Conservation (phyloP, 2,888 invertebrate species). For the Caenorhabditis wallacei region DNA sequence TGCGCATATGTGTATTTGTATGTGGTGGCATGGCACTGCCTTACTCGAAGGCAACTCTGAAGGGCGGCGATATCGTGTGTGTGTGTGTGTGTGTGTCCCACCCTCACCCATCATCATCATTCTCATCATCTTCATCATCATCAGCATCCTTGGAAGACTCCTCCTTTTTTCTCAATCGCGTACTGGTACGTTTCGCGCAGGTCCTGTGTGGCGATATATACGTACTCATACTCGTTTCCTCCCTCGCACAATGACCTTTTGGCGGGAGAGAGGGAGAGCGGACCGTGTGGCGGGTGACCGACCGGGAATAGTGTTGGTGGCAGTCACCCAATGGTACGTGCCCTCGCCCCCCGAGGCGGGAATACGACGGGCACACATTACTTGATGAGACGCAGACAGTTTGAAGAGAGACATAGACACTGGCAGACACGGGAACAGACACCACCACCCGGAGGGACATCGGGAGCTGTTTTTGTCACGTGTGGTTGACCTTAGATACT, state of each 20-base stretch:
- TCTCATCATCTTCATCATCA: conserved; percentile 18
- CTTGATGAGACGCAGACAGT: conserved; percentile 37
- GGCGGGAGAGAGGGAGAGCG: conserved; percentile 19
- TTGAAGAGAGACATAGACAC: conserved; percentile 18
- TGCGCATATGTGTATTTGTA: conserved; percentile 32
- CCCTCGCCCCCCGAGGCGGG: conserved; percentile 41
- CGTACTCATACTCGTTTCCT: conserved; percentile 32
- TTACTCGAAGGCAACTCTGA: conserved; percentile 38
- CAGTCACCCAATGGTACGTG: conserved; percentile 56
- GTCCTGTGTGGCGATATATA: conserved; percentile 23
- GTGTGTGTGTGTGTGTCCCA: too few species aligned
- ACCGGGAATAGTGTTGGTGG: conserved; percentile 47
- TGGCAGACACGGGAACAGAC: conserved; percentile 43
- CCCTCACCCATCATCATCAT: conserved; percentile 39
- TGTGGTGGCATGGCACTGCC: conserved; percentile 51
- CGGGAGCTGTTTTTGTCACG: conserved; percentile 33
- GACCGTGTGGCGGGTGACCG: conserved; percentile 33
- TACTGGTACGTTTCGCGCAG: conserved; percentile 50
- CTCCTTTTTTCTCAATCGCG: conserved; percentile 35
- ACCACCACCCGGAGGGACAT: conserved; percentile 29
- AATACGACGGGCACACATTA: conserved; percentile 9
- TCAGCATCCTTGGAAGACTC: conserved; percentile 12
- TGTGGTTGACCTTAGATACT: conserved; percentile 39
- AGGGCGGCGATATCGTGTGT: conserved; percentile 32
- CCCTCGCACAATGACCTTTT: conserved; percentile 42